Conservation (phyloP, 2,113 vertebrate genomes). For the Carettochelys insculpta region DNA sequence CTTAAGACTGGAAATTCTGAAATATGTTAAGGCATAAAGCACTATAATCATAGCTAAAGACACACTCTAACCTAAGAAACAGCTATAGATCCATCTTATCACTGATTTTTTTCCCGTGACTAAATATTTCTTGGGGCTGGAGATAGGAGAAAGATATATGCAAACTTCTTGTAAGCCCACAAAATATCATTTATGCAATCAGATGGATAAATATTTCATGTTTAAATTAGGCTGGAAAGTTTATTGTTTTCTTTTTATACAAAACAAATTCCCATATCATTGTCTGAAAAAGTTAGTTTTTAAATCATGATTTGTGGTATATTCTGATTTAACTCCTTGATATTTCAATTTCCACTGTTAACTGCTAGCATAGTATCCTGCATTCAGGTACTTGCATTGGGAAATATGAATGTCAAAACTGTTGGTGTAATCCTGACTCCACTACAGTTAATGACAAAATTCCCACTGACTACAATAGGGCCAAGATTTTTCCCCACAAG, state of each 20-base stretch:
- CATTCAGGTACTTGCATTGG: background rate
- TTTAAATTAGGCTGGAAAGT: background rate
- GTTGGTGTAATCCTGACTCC: background rate
- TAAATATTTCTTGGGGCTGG: background rate
- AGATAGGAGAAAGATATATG: background rate
- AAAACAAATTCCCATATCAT: background rate
- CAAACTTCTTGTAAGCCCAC: background rate
- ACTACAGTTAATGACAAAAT: background rate
- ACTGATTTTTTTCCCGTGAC: background rate
- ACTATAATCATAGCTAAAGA: background rate
- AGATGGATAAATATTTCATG: background rate
- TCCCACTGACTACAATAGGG: background rate
- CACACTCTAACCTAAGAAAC: constrained; percentile 15
- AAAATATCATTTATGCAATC: background rate
- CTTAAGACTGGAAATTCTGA: background rate
- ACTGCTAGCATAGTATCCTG: background rate
- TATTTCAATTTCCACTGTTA: background rate
- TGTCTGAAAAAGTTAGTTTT: background rate
- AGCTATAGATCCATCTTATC: background rate
- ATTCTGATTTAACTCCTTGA: background rate
- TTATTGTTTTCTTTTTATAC: background rate
- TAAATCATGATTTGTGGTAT: background rate
- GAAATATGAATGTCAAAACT: background rate
- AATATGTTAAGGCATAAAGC: background rate
- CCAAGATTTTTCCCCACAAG: background rate